Conservation (phyloP, 1,140 invertebrate genomes). For the Monochamus saltuarius region DNA sequence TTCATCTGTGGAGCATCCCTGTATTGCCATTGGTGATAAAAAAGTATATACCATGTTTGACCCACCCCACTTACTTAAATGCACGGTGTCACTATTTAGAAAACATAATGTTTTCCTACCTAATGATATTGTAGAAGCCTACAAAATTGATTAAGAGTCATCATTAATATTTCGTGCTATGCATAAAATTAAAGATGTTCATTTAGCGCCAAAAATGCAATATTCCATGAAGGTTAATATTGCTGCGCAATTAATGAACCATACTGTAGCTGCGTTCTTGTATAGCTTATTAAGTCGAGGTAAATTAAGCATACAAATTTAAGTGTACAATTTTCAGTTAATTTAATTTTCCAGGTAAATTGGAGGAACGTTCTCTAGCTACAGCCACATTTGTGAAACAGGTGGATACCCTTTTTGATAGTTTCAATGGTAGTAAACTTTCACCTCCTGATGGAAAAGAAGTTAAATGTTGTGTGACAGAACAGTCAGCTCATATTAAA, state of each 20-base stretch:
- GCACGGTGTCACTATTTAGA: constrained; percentile 23
- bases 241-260: constrained; percentile 23
- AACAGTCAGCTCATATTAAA: constrained; percentile 15
- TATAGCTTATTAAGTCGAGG: constrained; percentile 17
- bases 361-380: constrained; percentile 22
- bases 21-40: constrained; percentile 17
- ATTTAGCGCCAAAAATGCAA: constrained; percentile 17
- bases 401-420: constrained; percentile 31
- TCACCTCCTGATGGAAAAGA: constrained; percentile 25
- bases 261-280: constrained; percentile 20
- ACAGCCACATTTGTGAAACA: constrained; percentile 30
- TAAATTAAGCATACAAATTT: constrained; percentile 8
- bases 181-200: constrained; percentile 27
- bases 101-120: constrained; percentile 21
- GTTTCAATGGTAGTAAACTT: constrained; percentile 23
- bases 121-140: constrained; percentile 16
- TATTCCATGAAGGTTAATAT: constrained; percentile 22
- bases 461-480: constrained; percentile 18
- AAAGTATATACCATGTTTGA: constrained; percentile 25
- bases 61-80: constrained; percentile 30
- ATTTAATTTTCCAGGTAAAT: constrained; percentile 14
- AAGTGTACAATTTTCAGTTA: constrained; percentile 1
- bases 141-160: constrained; percentile 18
- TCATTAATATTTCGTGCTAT: constrained; percentile 23
- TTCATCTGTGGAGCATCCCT: constrained; percentile 15